Base-by-base conservation (phyloP, 1,140 invertebrate genomes). In the Archivesica marissinica region DNA sequence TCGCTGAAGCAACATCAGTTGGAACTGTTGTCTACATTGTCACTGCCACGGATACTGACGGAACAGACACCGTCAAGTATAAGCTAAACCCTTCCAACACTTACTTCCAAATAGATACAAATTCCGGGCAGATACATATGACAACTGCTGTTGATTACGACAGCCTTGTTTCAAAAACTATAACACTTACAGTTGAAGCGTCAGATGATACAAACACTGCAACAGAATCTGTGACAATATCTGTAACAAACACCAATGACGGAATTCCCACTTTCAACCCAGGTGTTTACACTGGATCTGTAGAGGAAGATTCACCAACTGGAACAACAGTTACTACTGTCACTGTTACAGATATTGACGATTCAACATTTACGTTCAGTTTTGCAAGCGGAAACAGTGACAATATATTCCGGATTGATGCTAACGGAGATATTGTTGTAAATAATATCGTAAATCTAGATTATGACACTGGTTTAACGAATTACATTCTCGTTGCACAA, bases 401-500 rank as follows among this genome's bases (percentile, higher is more conserved):
- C 38, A 85, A 85, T 77, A 44, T 68, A 33, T 85, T 85, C 35
- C 44, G 70, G 9, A 39, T 77, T n/a, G 82, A 85, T n/a, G 25
- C 59, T 23, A 78, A 66, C 64, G 82, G 82, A 20, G 56, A 85
- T 25, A 25, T 85, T 17, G 44, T 85, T 39, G n/a, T 85, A 38
- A 9, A 96, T 30, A 97, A 83, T 50, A 39, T 47, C 11, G 35
- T 96, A 9, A 95, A 95, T 35, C 95, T 99, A 23, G 98, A 99
- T 93, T 95, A 98, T 50, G 98, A 99, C 94, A 25, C 54, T 7
- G 41, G 52, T 20, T 44, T 56, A 3, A 41, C 23, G 9, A 74
- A 50, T 28, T 91, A 89, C 82, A 44, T 79, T 4, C 54, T 91
- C 13, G 77, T 70, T 6, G 81, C 89, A 3, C 75, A 66, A 35